Conservation (phyloP, 2,113 vertebrate species). For the Siphamia tubifer region DNA sequence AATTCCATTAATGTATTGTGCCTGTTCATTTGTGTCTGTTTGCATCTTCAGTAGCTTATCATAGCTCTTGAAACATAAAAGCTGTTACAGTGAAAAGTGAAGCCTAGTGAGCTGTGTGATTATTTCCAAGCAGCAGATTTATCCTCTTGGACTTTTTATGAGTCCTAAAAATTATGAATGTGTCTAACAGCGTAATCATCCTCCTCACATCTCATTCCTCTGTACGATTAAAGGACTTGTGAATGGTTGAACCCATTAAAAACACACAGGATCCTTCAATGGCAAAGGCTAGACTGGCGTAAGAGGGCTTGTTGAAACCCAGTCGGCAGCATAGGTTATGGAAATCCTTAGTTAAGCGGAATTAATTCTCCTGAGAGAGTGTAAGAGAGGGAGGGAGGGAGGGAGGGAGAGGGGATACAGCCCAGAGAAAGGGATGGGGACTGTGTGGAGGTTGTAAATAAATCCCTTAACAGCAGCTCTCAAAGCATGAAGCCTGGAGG, state of each 20-base stretch:
- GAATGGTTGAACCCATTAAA: slow-evolving; percentile 43
- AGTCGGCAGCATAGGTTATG: slow-evolving; percentile 23
- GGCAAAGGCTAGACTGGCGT: slow-evolving; percentile 2
- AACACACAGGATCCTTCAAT: slow-evolving; percentile 5
- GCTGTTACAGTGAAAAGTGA: neutral
- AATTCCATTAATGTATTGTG: slow-evolving; percentile 36
- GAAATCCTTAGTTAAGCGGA: slow-evolving; percentile 64
- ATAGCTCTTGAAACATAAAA: neutral
- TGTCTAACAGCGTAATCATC: slow-evolving; percentile 27
- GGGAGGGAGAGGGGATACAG: neutral
- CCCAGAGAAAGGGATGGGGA: slow-evolving; percentile 19
- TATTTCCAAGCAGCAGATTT: slow-evolving; percentile 1
- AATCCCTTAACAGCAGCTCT: slow-evolving; percentile 53
- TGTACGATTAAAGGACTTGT: slow-evolving; percentile 20
- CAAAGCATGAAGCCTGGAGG: slow-evolving; percentile 6
- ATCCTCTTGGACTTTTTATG: slow-evolving; percentile 2
- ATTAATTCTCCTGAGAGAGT: slow-evolving; percentile 41
- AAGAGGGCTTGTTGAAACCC: slow-evolving; percentile 8
- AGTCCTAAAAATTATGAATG: slow-evolving; percentile 23
- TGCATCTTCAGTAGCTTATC: neutral
- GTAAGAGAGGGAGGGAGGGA: neutral
- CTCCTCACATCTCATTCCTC: neutral
- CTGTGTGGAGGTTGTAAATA: slow-evolving; percentile 52
- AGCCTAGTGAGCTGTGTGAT: neutral
- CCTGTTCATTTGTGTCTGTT: slow-evolving; percentile 8